Evolutionary conservation across 2,113 vertebrate genomes (phyloP).

Genomic region (Sinosuthora webbiana): DNA sequence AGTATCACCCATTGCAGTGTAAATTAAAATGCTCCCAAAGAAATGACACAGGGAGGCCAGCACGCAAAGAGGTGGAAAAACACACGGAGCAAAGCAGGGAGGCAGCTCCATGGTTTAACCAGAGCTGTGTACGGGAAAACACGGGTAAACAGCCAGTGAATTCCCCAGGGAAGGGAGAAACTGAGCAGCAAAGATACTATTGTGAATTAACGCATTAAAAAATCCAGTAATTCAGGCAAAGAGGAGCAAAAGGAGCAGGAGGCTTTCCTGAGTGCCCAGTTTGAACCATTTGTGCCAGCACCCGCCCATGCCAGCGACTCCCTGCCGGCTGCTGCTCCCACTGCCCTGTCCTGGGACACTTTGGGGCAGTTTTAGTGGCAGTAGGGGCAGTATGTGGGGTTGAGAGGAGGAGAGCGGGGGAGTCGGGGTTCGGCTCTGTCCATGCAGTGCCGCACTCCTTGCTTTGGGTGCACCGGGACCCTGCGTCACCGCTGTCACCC

Average conservation of each 20-base stretch:
- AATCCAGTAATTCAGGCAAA: not conserved
- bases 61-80: not conserved
- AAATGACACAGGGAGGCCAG: not conserved
- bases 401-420: not conserved
- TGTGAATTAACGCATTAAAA: not conserved
- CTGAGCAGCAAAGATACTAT: not conserved
- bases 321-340: fast-evolving
- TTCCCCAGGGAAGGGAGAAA: not conserved
- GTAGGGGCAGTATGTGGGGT: fast-evolving
- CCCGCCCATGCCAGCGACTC: fast-evolving
- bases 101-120: not conserved
- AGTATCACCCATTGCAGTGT: fast-evolving
- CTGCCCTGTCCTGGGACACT: not conserved
- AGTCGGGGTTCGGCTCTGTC: fast-evolving
- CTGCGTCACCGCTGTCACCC: not conserved
- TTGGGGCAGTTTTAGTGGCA: not conserved
- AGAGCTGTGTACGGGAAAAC: not conserved
- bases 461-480: not conserved
- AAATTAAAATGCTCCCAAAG: not conserved
- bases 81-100: not conserved
- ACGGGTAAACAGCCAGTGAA: not conserved
- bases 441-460: fast-evolving
- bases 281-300: not conserved
- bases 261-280: not conserved
- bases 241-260: not conserved